Evolutionary conservation across 2,797 vertebrate species (phyloP).

Genomic region (Manis pentadactyla): DNA sequence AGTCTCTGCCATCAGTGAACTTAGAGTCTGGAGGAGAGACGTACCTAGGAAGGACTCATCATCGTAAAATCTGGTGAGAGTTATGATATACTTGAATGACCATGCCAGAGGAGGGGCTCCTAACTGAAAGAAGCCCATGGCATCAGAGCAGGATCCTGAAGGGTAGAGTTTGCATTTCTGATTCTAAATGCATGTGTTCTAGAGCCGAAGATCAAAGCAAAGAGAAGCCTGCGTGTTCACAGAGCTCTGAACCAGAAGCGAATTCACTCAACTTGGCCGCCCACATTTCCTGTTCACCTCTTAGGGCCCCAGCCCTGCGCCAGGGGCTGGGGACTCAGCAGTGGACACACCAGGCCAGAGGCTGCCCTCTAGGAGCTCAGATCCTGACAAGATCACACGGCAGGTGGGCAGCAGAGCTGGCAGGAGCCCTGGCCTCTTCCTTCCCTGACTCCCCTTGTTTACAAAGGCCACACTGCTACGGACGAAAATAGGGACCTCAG

Average conservation of each 20-base stretch:
- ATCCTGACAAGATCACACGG: not conserved
- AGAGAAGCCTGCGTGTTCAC: rapidly evolving
- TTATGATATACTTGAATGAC: rapidly evolving
- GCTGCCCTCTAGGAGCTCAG: not conserved
- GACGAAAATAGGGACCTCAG: not conserved
- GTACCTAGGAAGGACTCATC: not conserved
- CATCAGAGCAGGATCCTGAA: rapidly evolving
- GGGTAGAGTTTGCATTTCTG: not conserved
- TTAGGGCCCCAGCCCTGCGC: rapidly evolving
- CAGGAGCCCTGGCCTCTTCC: rapidly evolving
- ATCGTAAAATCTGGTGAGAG: not conserved
- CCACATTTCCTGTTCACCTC: not conserved
- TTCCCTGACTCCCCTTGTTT: rapidly evolving
- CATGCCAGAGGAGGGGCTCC: not conserved
- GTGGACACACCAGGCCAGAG: rapidly evolving
- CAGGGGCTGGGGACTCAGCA: rapidly evolving
- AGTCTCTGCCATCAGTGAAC: not conserved
- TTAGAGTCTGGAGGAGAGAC: not conserved
- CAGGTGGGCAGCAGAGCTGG: not conserved
- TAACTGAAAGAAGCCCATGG: rapidly evolving
- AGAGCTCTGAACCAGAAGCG: rapidly evolving
- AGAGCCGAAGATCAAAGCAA: rapidly evolving
- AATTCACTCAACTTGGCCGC: rapidly evolving
- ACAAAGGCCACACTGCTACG: not conserved
- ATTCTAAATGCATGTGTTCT: not conserved